Evolutionary conservation across 2,797 vertebrate genomes (phyloP), one percentile per base, ranked within the genome.

Genomic region (Onychomys leucogaster): DNA sequence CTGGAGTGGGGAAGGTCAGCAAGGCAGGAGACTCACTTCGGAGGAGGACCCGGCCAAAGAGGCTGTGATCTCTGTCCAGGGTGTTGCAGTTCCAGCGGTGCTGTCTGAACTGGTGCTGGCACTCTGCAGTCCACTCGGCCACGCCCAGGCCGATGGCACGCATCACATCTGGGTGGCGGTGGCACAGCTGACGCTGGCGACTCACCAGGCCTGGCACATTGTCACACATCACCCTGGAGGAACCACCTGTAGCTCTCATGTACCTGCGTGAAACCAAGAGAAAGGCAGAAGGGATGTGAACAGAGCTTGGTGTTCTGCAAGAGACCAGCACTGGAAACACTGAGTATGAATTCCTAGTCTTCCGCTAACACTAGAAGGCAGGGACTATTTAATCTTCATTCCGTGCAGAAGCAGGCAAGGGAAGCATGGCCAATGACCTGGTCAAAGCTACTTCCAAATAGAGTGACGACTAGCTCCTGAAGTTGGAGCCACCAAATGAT

Each of bases 71-170:
- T 59, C 99, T 98, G 86, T 99, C 99, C 92, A 99, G 98, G 57
- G 99, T 99, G 98, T 99, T 99, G 98, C 99, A 99, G 98, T 99
- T 99, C 99, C 99, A 99, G 97, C 99, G 99, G 97, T 99, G 99
- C 97, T 99, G 99, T 61, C 99, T 99, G 98, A 99, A 99, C 97
- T 99, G 99, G 98, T 99, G 99, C 98, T 99, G 99, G 97, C 99
- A 99, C 98, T 99, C 99, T 0, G 98, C 98, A n/a, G 99, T 99
- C 99, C 99, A 99, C 98, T 99, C 99, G 21, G 98, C 98, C 96
- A 99, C 99, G 21, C 99, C 99, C 69, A 98, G 98, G 34, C 99
- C 99, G 67, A 99, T 99, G 97, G 99, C 99, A 91, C 99, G 99
- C 99, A 99, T 99, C 43, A 99, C 99, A 6, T 98, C 98, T 0